Base-by-base conservation (phyloP, 2,888 invertebrate species). In the Oligia strigilis region DNA sequence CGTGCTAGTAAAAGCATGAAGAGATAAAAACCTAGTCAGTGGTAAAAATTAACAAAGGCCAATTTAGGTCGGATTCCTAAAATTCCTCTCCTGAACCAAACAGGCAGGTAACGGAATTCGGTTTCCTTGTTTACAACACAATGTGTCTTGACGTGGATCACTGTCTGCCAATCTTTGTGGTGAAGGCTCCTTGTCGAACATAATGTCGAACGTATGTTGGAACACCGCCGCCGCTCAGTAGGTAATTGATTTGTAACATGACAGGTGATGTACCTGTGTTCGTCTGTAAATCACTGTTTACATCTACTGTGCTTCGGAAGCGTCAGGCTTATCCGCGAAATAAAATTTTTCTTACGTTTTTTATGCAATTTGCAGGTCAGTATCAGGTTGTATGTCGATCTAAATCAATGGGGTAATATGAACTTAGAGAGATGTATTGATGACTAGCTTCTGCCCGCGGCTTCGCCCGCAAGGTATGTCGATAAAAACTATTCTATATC, bases 181-280 rank as follows among this genome's bases (percentile, higher is more conserved):
- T 49, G 60, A 79, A 74, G 70, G 70, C 40, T 75, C 52, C 9
- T 43, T 69, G 87, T 73, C 52, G 43, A 80, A 60, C 73, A 60
- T 36, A 78, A 4, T 75, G 65, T 64, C 29, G 43, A 58, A 52
- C 46, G 55, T n/a, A 69, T 72, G 23, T 67, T 49, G 49, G 60
- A 55, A 83, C 72, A n/a, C 55, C 64, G 9, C 40, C 72, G 29
- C 55, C 67, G 13, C 46, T 81, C 72, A n/a, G 40, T 40, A 3
- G 29, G 23, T 74, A 83, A 85, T 87, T 87, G 84, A 72, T 76
- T 76, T 64, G 73, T 64, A 49, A 80, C 73, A 67, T 83, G 84
- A 87, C 87, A 76, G 71, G 64, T 64, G 13, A 17, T 43, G 23
- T 80, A 66, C 66, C 65, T 60, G 14, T 71, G 52, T 79, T 60